Evolutionary conservation across 2,888 invertebrate species (phyloP), one percentile per base, ranked within the genome.

Genomic region (Listrodromus nycthemerus): DNA sequence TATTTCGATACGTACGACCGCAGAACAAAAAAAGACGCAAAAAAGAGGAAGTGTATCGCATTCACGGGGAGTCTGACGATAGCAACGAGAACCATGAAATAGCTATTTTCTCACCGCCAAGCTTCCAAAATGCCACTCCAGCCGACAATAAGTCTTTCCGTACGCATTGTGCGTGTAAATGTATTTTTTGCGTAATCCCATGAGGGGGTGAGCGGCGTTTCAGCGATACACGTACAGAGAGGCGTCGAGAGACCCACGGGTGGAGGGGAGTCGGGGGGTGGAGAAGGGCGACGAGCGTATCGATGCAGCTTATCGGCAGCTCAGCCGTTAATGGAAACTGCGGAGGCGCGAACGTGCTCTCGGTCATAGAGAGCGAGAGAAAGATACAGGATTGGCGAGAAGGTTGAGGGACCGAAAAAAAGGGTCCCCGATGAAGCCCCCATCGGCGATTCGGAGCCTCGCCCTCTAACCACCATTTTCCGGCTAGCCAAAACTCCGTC

Each of bases 291-390:
- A 82, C 66, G 87, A 79, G 84, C 82, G 88, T 90, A 90, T 91
- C 91, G 90, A 89, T 89, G 89, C 88, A 87, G 89, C 91, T 91
- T 91, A 90, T 90, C 91, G 88, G 78, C 84, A 85, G 89, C 89
- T 91, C 89, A 90, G 89, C 89, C 88, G 89, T 89, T 91, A 91
- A 91, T 91, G 91, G 90, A 91, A 89, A 84, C 83, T 82, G 67
- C 76, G 84, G 83, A 84, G 86, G 86, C 88, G 89, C 86, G 80
- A 89, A 86, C 70, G 81, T 80, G 30, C 65, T 65, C 27, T 8
- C 74, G 58, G n/a, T 52, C 58, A 65, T 41, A 58, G 66, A 66
- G 21, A 69, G 74, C n/a, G 50, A 50, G 50, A 71, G 48, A 58
- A 41, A 75, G 73, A 52, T 58, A 61, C 61, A 52, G 61, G 66